These are phyloP conservation scores for Mormyrops boulengeri DNA, from an alignment of 2,797 vertebrate genomes.

Conservation along the genomic window DNA sequence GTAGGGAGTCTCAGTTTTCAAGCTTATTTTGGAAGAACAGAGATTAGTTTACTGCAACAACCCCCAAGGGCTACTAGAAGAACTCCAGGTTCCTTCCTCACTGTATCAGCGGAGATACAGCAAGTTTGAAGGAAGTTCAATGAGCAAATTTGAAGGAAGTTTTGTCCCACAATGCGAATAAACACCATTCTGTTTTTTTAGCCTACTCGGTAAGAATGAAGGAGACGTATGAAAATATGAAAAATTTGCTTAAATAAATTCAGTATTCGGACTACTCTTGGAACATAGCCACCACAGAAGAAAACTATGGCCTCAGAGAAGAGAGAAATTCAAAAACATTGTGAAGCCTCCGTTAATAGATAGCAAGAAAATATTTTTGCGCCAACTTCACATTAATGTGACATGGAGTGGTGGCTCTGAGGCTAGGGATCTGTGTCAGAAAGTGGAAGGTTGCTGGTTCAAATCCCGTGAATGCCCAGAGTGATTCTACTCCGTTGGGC, in stretches of 20 bases:
- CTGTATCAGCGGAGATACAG: background rate
- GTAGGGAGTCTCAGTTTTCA: background rate
- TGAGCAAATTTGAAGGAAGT: background rate
- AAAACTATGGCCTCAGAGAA: background rate
- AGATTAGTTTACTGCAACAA: background rate
- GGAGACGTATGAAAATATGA: background rate
- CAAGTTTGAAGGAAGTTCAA: background rate
- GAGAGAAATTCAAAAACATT: background rate
- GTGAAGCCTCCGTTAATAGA: background rate
- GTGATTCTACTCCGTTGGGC: background rate
- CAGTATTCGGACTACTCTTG: background rate
- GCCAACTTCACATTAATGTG: background rate
- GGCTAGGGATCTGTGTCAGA: background rate
- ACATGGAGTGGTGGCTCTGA: background rate
- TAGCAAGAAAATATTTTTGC: background rate
- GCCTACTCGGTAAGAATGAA: background rate
- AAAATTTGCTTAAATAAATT: background rate
- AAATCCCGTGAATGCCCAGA: background rate
- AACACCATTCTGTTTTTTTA: background rate
- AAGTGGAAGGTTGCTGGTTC: background rate
- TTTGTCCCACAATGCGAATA: background rate
- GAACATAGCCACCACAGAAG: background rate
- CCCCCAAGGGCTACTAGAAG: background rate
- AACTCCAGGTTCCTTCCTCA: background rate
- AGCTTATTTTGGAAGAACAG: background rate